A percentile compares a stretch with the other conserved stretches of the same genome.
phyloP scores from a whole-genome alignment of 2,113 vertebrate genomes.

The Epinephelus moara region DNA sequence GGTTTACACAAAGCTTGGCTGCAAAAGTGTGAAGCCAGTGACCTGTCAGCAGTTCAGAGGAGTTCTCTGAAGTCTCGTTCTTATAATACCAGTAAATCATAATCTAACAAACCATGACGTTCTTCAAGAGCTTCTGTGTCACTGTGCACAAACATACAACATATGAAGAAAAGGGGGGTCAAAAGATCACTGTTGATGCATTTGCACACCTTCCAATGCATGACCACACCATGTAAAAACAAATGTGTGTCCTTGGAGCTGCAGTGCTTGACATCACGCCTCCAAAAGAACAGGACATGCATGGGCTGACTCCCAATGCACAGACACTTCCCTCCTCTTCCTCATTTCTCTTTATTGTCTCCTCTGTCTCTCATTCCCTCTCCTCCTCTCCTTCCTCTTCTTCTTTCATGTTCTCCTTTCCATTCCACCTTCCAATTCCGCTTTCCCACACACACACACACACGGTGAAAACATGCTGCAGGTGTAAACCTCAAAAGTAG shows the following conservation, averaged over 20 bases:
- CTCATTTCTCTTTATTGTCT: constrained; percentile 1
- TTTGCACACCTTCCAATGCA: not conserved
- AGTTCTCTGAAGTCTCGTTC: not conserved
- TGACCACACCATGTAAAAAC: not conserved
- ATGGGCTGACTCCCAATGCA: constrained; percentile 36
- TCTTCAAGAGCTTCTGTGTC: not conserved
- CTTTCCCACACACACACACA: too few relatives aligned
- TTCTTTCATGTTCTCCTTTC: constrained; percentile 3
- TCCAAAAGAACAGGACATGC: constrained; percentile 48
- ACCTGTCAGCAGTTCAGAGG: not conserved
- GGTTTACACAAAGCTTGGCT: not conserved
- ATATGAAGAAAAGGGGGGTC: not conserved
- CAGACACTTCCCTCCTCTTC: constrained; percentile 28
- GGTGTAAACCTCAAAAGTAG: constrained; percentile 24
- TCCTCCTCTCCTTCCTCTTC: not conserved
- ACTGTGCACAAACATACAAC: too few relatives aligned
- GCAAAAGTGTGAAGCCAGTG: too few relatives aligned
- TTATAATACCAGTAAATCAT: not conserved
- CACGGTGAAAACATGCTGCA: not conserved
- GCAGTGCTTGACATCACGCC: constrained; percentile 30
- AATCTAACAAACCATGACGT: not conserved
- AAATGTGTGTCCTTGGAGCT: constrained; percentile 14
- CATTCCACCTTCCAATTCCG: not conserved
- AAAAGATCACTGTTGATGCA: not conserved
- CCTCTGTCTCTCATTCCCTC: not conserved